Percentiles rank a stretch among this genome's conserved stretches.
Conservation (phyloP, 1,140 invertebrate species). For the Drosophila funebris region DNA sequence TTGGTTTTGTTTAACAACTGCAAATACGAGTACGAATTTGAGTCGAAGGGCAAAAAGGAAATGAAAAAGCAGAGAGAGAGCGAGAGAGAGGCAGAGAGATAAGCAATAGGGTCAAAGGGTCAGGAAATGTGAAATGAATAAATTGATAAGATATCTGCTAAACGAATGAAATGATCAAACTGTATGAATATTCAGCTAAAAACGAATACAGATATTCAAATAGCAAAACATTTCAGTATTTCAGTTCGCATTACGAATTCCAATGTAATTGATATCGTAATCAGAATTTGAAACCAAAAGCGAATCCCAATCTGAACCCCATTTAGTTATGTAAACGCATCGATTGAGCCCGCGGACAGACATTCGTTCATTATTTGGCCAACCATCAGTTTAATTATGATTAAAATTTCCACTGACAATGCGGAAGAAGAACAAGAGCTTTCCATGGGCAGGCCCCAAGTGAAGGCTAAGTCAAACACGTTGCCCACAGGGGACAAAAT, state of each 20-base stretch:
- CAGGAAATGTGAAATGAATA: constrained; percentile 25
- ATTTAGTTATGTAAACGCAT: constrained; percentile 25
- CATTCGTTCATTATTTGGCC: neutral
- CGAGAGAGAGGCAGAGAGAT: too few species aligned
- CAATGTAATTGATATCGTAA: constrained; percentile 26
- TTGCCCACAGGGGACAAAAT: constrained; percentile 4
- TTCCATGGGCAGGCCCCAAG: neutral
- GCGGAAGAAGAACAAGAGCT: neutral
- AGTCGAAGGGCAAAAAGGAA: constrained; percentile 4
- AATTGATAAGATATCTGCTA: constrained; percentile 7
- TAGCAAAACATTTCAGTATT: neutral
- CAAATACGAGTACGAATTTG: constrained; percentile 9
- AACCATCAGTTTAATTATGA: constrained; percentile 39
- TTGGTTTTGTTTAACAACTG: constrained; percentile 18
- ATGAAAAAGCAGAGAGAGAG: constrained; percentile 6
- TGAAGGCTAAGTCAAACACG: neutral
- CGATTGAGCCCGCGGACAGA: neutral
- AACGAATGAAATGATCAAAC: neutral
- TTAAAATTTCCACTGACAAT: constrained; percentile 34
- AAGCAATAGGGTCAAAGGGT: constrained; percentile 22
- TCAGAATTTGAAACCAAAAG: too few species aligned
- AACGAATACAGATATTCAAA: neutral
- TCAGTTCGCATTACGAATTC: constrained; percentile 3
- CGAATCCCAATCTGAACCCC: neutral
- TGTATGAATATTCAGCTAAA: constrained; percentile 3